These are phyloP conservation scores for Pararge aegeria DNA, from an alignment of 1,140 invertebrate genomes.

Conservation along the genomic window DNA sequence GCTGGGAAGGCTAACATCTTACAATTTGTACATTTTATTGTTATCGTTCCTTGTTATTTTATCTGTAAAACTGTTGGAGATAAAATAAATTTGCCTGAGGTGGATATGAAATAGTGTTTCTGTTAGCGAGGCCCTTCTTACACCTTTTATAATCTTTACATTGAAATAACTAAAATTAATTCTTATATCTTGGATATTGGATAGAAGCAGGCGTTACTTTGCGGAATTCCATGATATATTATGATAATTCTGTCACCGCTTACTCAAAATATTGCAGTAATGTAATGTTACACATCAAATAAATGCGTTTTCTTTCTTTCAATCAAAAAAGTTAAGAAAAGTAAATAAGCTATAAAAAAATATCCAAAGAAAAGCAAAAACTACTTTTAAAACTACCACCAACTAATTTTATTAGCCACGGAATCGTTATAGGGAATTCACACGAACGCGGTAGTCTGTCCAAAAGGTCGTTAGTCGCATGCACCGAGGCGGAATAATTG, in stretches of 20 bases:
- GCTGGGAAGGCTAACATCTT: background rate
- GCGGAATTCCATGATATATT: no score
- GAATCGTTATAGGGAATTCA: conserved; percentile 25
- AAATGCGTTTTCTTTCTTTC: no score
- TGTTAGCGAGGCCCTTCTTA: background rate
- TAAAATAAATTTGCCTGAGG: background rate
- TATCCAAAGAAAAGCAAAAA: background rate
- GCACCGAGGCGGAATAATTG: conserved; percentile 50
- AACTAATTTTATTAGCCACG: conserved; percentile 25
- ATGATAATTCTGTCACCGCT: no score
- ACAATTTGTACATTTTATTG: conserved; percentile 8
- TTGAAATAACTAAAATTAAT: no score
- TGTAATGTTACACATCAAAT: no score
- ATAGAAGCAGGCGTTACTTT: no score
- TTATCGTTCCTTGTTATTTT: background rate
- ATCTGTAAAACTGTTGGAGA: background rate
- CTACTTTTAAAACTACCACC: background rate
- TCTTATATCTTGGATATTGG: no score
- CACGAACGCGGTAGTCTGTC: conserved; percentile 26
- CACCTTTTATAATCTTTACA: no score
- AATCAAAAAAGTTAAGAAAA: no score
- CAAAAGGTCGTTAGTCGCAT: conserved; percentile 54
- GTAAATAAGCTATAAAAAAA: background rate
- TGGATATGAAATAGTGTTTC: background rate
- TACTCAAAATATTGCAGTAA: no score